Evolutionary conservation across 1,140 invertebrate species (phyloP).

Genomic region (Helicoverpa armigera): DNA sequence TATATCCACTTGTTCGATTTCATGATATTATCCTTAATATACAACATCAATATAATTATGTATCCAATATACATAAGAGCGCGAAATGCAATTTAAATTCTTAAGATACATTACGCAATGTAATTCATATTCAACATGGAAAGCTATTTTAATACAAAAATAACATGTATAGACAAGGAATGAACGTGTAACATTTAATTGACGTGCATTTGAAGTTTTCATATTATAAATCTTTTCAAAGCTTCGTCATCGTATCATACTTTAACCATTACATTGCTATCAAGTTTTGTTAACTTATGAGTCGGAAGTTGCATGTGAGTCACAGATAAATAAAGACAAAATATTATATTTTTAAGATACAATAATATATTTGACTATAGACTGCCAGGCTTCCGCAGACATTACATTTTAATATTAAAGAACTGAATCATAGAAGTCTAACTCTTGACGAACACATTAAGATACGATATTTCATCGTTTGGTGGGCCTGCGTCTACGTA

Average conservation of each 20-base stretch:
- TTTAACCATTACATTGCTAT: slow-evolving; percentile 31
- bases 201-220: slow-evolving; percentile 39
- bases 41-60: slow-evolving; percentile 71
- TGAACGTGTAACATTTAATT: slow-evolving; percentile 47
- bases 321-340: slow-evolving; percentile 5
- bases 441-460: background rate
- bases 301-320: slow-evolving; percentile 2
- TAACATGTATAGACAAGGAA: slow-evolving; percentile 48
- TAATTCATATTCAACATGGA: slow-evolving; percentile 48
- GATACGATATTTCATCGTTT: background rate
- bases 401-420: background rate
- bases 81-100: slow-evolving; percentile 75
- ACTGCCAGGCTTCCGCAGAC: background rate
- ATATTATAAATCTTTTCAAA: slow-evolving; percentile 35
- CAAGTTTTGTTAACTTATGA: background rate
- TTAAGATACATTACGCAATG: slow-evolving; percentile 54
- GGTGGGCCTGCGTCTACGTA: no score
- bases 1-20: slow-evolving; percentile 66
- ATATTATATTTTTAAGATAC: background rate
- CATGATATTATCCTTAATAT: slow-evolving; percentile 75
- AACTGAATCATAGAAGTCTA: background rate
- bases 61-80: slow-evolving; percentile 62
- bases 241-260: slow-evolving; percentile 20
- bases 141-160: slow-evolving; percentile 45
- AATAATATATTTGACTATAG: background rate